Percentiles rank a stretch among this genome's conserved stretches.
phyloP scores from a whole-genome alignment of 1,140 invertebrate species.

The Pemphigus obesinymphae region DNA sequence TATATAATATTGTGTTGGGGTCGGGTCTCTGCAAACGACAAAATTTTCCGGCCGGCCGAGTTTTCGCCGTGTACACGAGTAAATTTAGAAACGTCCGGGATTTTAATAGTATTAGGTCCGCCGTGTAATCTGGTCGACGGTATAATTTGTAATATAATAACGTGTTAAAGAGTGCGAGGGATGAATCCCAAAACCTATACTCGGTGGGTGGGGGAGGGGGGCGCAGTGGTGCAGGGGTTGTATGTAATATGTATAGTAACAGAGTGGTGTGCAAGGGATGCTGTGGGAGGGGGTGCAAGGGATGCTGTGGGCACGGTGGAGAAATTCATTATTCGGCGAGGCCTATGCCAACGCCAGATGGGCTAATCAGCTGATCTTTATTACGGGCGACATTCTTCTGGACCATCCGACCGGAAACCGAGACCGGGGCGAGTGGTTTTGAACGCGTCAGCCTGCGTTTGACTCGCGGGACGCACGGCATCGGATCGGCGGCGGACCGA shows the following conservation, averaged over 20 bases:
- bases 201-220: neutral
- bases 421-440: slow-evolving; percentile 36
- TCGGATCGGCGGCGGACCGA: too few relatives aligned
- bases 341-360: slow-evolving; percentile 50
- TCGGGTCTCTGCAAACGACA: neutral
- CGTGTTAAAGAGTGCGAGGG: slow-evolving; percentile 27
- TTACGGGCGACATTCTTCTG: slow-evolving; percentile 53
- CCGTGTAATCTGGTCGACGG: slow-evolving; percentile 30
- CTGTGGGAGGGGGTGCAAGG: too few relatives aligned
- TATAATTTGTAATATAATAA: slow-evolving; percentile 22
- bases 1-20: neutral
- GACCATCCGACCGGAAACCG: slow-evolving; percentile 55
- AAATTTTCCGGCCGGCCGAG: slow-evolving; percentile 28
- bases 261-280: neutral
- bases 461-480: slow-evolving; percentile 13
- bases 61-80: slow-evolving; percentile 22
- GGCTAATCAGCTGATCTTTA: slow-evolving; percentile 53
- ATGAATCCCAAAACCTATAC: slow-evolving; percentile 22
- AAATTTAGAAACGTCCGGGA: slow-evolving; percentile 41
- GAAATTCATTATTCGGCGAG: slow-evolving; percentile 27
- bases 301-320: slow-evolving; percentile 1
- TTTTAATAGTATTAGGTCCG: slow-evolving; percentile 19
- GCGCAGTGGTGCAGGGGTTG: neutral
- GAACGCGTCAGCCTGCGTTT: slow-evolving; percentile 38
- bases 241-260: neutral